Conservation (phyloP, 2,113 vertebrate genomes). For the Hydrolagus affinis region DNA sequence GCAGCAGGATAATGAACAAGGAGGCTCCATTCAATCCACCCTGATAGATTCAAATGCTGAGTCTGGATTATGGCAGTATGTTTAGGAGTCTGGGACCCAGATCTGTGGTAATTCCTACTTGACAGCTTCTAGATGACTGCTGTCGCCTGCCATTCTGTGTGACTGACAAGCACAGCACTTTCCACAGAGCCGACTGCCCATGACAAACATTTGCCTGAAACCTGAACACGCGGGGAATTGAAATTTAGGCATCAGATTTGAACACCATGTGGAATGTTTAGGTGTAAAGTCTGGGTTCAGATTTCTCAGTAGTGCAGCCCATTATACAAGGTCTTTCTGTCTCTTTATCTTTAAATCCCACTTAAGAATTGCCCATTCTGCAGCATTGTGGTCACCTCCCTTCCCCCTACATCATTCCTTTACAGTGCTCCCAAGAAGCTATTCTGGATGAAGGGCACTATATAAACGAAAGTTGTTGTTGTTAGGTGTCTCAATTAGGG, state of each 20-base stretch:
- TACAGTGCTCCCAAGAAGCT: too few relatives aligned
- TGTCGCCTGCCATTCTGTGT: background rate
- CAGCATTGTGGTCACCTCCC: too few relatives aligned
- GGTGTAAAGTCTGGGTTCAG: background rate
- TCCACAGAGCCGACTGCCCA: background rate
- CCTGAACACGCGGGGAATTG: background rate
- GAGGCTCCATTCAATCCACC: background rate
- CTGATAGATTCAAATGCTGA: background rate
- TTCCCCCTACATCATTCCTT: too few relatives aligned
- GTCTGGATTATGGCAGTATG: background rate
- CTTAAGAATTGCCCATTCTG: too few relatives aligned
- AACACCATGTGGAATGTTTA: background rate
- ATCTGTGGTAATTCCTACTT: background rate
- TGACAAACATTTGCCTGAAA: background rate
- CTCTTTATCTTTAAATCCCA: too few relatives aligned
- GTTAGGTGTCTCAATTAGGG: too few relatives aligned
- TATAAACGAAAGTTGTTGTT: too few relatives aligned
- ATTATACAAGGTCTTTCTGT: background rate
- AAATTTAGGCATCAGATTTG: background rate
- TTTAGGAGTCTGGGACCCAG: background rate
- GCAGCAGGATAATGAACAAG: background rate
- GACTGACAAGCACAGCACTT: background rate
- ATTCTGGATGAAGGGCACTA: too few relatives aligned
- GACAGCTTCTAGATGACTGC: background rate
- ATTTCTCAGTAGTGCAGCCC: background rate